Base-by-base conservation (phyloP, 2,888 invertebrate species). In the Byasa hedistus region DNA sequence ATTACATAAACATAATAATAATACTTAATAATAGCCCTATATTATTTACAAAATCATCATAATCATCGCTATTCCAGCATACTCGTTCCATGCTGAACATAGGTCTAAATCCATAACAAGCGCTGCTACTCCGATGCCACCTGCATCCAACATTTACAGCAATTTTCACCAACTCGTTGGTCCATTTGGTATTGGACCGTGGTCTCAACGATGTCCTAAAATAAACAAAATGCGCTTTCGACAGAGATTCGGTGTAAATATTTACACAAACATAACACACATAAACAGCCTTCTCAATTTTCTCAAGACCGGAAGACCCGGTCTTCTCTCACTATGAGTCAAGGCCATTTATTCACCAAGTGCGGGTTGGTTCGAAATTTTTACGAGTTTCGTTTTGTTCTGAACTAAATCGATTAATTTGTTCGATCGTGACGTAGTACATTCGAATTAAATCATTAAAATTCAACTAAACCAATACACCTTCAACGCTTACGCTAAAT, bases 401-500 rank as follows among this genome's bases (percentile, higher is more conserved):
- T 69, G 66, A 65, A 39, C 39, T 44, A 59, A 61, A 68, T 66
- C 71, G 69, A 71, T 71, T 71, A 72, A 69, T 73, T 72, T 72
- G 77, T 83, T 85, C 83, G 84, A 83, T 84, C 84, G 84, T 76
- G 80, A 76, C 80, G 78, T 86, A 83, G 84, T 82, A 81, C 73
- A 76, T 81, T 83, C 82, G 85, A 76, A 82, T 83, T 86, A 52
- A 87, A 73, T 77, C 69, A 78, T 86, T 85, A 85, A 76, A 85
- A 82, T 82, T 86, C 82, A 86, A 86, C 86, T 89, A 90, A 87
- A 39, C 12, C 80, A 87, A 84, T 87, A 89, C 82, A 83, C 81
- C 39, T 85, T 84, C 82, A 90, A 89, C 87, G 89, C 91, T 91
- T 91, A 91, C 79, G 85, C 88, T 91, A 90, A 91, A 91, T 91